Base-by-base conservation (phyloP, 2,888 invertebrate species). In the Drosophila putrida region DNA sequence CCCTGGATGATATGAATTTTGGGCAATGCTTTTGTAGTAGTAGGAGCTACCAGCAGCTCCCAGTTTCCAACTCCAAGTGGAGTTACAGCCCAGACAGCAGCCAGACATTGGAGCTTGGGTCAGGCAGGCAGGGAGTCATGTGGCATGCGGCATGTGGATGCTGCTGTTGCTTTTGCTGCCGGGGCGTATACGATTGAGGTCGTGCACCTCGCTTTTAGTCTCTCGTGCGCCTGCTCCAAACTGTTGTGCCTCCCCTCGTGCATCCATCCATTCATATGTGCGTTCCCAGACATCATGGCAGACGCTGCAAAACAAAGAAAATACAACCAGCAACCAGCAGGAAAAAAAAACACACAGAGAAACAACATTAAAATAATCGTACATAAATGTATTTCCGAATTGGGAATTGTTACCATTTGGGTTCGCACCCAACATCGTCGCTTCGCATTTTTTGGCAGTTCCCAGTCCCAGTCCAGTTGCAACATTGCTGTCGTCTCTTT, bases 171-270 rank as follows among this genome's bases (percentile, higher is more conserved):
- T 6, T 6, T 9, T 31, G 43, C 49, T 47, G 59, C 39, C 50
- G 73, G 68, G 74, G 75, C 71, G 75, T 75, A 36, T 88, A 84
- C 85, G 85, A 91, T 90, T 90, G 88, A 91, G 91, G 90, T 90
- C 91, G 91, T 90, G 87, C 83, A 91, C 90, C 90, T 91, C 79
- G 61, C 43, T 38, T 8, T 49, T 60, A 50, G 57, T 33, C 54
- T 38, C 78, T 85, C 55, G 80, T 83, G 83, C 83, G 83, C 83
- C 86, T 88, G 83, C 82, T 83, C 82, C 82, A 71, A 71, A 78
- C 43, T 11, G 43, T 25, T 43, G 2, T 25, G 6, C 64, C 25
- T 1, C 0, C 25, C 28, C 41, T 6, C 6, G 33, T 11, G 13
- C 27, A 2, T 3, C 6, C 11, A 35, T 1, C 31, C 35, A 41